Conservation (phyloP, 2,888 invertebrate species). For the Lapara coniferarum region DNA sequence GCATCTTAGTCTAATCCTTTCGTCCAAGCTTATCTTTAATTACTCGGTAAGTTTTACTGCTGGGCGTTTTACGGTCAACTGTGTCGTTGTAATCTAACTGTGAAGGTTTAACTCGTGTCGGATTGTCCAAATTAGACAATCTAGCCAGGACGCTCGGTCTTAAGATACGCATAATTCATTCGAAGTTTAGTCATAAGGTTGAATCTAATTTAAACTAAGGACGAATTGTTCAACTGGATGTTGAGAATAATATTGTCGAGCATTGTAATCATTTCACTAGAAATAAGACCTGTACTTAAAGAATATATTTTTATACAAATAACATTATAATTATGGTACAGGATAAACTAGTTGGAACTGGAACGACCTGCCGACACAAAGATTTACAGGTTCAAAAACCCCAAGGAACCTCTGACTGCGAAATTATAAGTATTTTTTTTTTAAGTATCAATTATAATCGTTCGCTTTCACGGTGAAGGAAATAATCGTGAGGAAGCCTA, state of each 20-base stretch:
- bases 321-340: no score
- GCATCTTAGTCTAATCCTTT: background rate
- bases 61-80: slow-evolving; percentile 1
- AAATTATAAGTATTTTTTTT: no score
- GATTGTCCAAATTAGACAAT: slow-evolving; percentile 13
- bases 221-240: background rate
- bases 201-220: slow-evolving; percentile 1
- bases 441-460: no score
- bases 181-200: slow-evolving; percentile 8
- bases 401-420: no score
- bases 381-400: no score
- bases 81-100: slow-evolving; percentile 1
- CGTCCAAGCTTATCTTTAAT: background rate
- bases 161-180: slow-evolving; percentile 3
- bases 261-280: background rate
- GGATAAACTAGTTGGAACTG: no score
- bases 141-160: background rate
- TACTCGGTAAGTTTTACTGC: background rate
- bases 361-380: no score
- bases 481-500: no score
- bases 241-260: background rate
- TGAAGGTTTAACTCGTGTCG: background rate
- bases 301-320: no score
- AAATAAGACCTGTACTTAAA: no score
- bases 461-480: no score